Base-by-base conservation (phyloP, 1,140 invertebrate species). In the Drosophila punjabiensis region DNA sequence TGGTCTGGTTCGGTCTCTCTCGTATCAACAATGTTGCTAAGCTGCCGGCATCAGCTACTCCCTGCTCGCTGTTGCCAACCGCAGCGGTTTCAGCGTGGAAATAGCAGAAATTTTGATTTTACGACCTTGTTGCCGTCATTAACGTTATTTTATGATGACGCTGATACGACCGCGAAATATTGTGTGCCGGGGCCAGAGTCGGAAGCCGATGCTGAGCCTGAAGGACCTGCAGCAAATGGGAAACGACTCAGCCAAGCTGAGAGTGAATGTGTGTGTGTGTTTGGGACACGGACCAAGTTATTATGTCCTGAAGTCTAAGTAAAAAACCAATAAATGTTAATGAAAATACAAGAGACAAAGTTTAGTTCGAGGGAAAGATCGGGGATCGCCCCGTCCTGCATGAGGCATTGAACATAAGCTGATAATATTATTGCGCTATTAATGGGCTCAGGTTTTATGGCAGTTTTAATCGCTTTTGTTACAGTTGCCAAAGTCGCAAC, bases 81-180 rank as follows among this genome's bases (percentile, higher is more conserved):
- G 63, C 81, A 76, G 85, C 78, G 78, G 76, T 82, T 89, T 84
- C 68, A 85, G 68, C 70, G 79, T 79, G 78, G 85, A 88, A 88
- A 88, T 88, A 88, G 86, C 86, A 80, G 73, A 90, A 87, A 88
- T 92, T 92, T 90, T 92, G 89, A 92, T 90, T 89, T 92, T 90
- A 92, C 86, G 89, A 92, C 76, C 90, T 92, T 86, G 85, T 89
- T 81, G 85, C 67, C 90, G 82, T 81, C 82, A 92, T 92, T 92
- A 92, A 92, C 85, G 82, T 92, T 84, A 92, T 92, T 92, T 92
- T 92, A 92, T 92, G 85, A 89, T 88, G 84, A 92, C 86, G 79
- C 86, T 82, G 86, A 90, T 90, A 90, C 87, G 87, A 90, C 87
- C 86, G 81, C 82, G 80, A 86, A 90, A 90, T 90, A 90, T 90